Evolutionary conservation across 2,113 vertebrate species (phyloP), one percentile per base, ranked within the genome.

Genomic region (Penelope pileata): DNA sequence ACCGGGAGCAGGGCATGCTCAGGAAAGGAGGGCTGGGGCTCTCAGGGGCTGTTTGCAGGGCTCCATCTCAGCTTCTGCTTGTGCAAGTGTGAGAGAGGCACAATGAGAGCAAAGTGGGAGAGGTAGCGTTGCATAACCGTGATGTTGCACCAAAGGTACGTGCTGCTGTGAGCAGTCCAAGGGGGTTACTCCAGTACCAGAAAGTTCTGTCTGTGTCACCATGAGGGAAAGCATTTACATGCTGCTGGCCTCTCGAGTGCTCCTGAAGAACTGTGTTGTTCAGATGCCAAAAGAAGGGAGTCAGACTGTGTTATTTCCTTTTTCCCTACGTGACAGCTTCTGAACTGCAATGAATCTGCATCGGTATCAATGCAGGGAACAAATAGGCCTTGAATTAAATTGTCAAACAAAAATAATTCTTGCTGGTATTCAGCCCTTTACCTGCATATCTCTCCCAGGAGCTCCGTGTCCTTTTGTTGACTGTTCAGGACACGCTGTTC

Each of bases 271-370:
- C 6, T 13, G 9, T 13, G 9, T 70, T 96, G 85, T 93, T 95
- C 68, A 64, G 43, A 75, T 94, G 92, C 85, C 86, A 90, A 56
- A 94, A 82, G 64, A 90, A 23, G 23, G 40, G 80, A 97, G 90
- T 51, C 93, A 91, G 91, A 93, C 67, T 86, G 42, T 95, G 82
- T 95, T 96, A 69, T 30, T 97, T 95, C 66, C 88, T 96, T 91
- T 88, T 43, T 94, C 83, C 16, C 48, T 88, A 22, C 1, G 0
- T 94, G 90, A 91, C 53, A 2, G 88, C 83, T 90, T 96, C 85
- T 86, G 80, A 84, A 75, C 47, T 45, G 69, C 76, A 90, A 70
- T 76, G 56, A 84, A 70, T 94, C 60, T 74, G 34, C 69, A 75
- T 86, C 51, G 40, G 30, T 92, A 75, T 90, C 88, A 84, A 53